Conservation (phyloP, 2,888 invertebrate species). For the Melanchra persicariae region DNA sequence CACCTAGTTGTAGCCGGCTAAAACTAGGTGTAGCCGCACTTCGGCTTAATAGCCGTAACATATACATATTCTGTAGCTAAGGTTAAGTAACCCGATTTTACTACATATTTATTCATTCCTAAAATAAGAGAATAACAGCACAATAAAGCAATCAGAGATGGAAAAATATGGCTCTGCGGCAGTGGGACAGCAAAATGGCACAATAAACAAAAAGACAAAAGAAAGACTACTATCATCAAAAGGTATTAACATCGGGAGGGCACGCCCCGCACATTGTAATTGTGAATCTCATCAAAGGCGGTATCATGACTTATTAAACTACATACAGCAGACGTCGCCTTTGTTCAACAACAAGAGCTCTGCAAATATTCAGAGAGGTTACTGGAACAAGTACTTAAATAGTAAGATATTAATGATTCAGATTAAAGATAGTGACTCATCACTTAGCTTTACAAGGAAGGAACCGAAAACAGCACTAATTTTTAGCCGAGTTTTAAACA, state of each 20-base stretch:
- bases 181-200: slow-evolving; percentile 74
- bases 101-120: neutral
- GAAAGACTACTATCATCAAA: slow-evolving; percentile 67
- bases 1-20: too few relatives aligned
- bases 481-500: slow-evolving; percentile 65
- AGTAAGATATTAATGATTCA: slow-evolving; percentile 73
- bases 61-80: slow-evolving; percentile 14
- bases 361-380: slow-evolving; percentile 76
- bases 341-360: slow-evolving; percentile 77
- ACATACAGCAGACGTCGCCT: slow-evolving; percentile 67
- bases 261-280: slow-evolving; percentile 71
- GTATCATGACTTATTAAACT: slow-evolving; percentile 71
- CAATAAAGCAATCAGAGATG: slow-evolving; percentile 43
- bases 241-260: slow-evolving; percentile 70
- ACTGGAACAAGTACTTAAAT: slow-evolving; percentile 77
- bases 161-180: slow-evolving; percentile 61
- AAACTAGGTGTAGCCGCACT: too few relatives aligned
- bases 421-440: slow-evolving; percentile 78
- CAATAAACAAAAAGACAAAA: slow-evolving; percentile 77
- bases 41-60: too few relatives aligned
- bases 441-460: slow-evolving; percentile 68
- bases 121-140: slow-evolving; percentile 12
- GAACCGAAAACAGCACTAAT: slow-evolving; percentile 57
- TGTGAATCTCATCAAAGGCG: slow-evolving; percentile 69
- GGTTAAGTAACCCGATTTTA: neutral